These are phyloP conservation scores for Diplosoma virens DNA, from an alignment of 23 tunicate species.

Conservation along the genomic window DNA sequence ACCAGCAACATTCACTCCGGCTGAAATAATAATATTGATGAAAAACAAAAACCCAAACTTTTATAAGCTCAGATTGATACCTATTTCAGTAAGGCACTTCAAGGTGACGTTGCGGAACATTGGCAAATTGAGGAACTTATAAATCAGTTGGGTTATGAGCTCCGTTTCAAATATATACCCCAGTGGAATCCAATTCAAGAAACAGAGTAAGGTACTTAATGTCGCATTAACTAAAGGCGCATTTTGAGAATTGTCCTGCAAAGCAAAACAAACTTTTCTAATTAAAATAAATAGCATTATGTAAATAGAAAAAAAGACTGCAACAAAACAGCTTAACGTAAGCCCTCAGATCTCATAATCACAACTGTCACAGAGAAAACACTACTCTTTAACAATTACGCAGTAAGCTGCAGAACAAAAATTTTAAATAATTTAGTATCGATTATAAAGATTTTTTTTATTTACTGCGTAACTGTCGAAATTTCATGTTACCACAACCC, in stretches of 20 bases:
- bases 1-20: conserved; percentile 76
- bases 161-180: conserved; percentile 97
- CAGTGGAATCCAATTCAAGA: conserved; percentile 99
- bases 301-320: too few relatives aligned
- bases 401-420: too few relatives aligned
- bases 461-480: too few relatives aligned
- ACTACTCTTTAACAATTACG: too few relatives aligned
- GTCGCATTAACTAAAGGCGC: conserved; percentile 90
- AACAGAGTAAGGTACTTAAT: conserved; percentile 87
- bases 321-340: too few relatives aligned
- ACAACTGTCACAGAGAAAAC: too few relatives aligned
- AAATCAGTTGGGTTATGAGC: conserved; percentile 72
- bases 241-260: conserved; percentile 91
- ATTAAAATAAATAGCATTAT: too few relatives aligned
- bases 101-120: conserved; percentile 95
- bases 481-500: too few relatives aligned
- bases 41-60: neutral
- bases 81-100: conserved; percentile 98
- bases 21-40: too few relatives aligned
- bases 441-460: too few relatives aligned
- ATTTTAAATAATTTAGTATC: too few relatives aligned
- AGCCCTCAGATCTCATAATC: too few relatives aligned
- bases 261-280: neutral
- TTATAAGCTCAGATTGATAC: conserved; percentile 20
- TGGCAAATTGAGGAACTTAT: conserved; percentile 90